Percentiles rank a stretch among this genome's conserved stretches.
Evolutionary conservation across 2,888 invertebrate genomes (phyloP).

Genomic region (Amphimallon solstitiale): DNA sequence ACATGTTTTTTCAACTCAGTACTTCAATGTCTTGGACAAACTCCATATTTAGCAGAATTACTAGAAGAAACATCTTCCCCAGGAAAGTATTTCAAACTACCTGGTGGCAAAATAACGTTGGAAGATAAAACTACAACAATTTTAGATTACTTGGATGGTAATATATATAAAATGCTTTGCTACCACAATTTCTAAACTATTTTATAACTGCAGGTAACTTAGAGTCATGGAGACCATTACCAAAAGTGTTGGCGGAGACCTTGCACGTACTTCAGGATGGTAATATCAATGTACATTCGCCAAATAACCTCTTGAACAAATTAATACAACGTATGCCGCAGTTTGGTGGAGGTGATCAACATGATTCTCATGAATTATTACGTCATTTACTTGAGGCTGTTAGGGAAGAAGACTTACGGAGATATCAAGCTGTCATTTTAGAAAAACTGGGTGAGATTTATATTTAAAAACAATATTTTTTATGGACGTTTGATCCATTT

Average conservation of each 20-base stretch:
- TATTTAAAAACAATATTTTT: background rate
- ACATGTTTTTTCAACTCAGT: constrained; percentile 98
- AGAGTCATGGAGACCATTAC: constrained; percentile 76
- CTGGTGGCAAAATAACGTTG: constrained; percentile 77
- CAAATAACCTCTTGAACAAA: constrained; percentile 71
- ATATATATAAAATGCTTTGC: background rate
- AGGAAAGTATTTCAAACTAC: constrained; percentile 76
- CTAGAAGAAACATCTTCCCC: constrained; percentile 75
- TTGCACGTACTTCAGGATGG: constrained; percentile 75
- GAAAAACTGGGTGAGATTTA: constrained; percentile 70
- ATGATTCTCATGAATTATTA: constrained; percentile 95
- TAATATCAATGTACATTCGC: constrained; percentile 72
- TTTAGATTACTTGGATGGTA: constrained; percentile 49
- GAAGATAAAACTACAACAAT: constrained; percentile 57
- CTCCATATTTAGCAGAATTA: constrained; percentile 77
- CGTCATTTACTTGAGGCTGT: constrained; percentile 91
- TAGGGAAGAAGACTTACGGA: constrained; percentile 77
- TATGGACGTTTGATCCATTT: background rate
- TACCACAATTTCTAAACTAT: background rate
- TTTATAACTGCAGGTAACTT: constrained; percentile 63
- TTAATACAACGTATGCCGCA: constrained; percentile 78
- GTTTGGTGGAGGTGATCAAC: constrained; percentile 94
- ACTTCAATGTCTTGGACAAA: constrained; percentile 90
- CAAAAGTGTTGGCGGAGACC: constrained; percentile 75
- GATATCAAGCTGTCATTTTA: constrained; percentile 85